These are phyloP conservation scores for Trematomus bernacchii DNA, from an alignment of 2,797 vertebrate genomes.

Conservation along the genomic window DNA sequence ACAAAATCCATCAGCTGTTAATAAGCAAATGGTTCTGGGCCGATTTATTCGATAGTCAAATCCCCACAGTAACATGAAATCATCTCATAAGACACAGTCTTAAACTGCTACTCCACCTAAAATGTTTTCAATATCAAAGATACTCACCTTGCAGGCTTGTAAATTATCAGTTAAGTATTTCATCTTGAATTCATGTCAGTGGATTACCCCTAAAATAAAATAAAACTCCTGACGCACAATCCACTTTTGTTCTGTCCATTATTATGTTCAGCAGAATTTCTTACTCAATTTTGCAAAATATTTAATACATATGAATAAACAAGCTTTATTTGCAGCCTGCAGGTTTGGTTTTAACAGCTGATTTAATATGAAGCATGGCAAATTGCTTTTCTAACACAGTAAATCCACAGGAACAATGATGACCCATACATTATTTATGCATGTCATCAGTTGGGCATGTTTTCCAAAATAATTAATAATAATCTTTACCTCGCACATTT, in stretches of 20 bases:
- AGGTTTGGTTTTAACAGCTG: neutral
- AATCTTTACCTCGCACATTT: no score
- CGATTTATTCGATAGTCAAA: slow-evolving; percentile 72
- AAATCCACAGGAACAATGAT: slow-evolving; percentile 9
- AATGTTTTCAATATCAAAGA: slow-evolving; percentile 40
- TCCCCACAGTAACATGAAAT: slow-evolving; percentile 59
- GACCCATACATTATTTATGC: slow-evolving; percentile 52
- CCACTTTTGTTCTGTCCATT: neutral
- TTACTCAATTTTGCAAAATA: neutral
- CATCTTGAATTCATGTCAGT: slow-evolving; percentile 1
- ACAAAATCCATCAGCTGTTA: slow-evolving; percentile 77
- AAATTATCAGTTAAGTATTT: neutral
- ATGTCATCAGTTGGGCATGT: slow-evolving; percentile 10
- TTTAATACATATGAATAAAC: neutral
- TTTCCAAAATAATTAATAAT: no score
- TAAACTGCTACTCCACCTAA: slow-evolving; percentile 36
- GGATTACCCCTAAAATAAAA: neutral
- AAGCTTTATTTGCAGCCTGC: neutral
- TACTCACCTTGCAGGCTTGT: neutral
- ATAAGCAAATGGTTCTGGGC: slow-evolving; percentile 69
- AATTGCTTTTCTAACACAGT: slow-evolving; percentile 3
- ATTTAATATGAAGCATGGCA: neutral
- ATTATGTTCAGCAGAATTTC: no score
- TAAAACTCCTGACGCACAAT: neutral
- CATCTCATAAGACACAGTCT: slow-evolving; percentile 59